Evolutionary conservation across 2,113 vertebrate species (phyloP).

Genomic region (Indri indri): DNA sequence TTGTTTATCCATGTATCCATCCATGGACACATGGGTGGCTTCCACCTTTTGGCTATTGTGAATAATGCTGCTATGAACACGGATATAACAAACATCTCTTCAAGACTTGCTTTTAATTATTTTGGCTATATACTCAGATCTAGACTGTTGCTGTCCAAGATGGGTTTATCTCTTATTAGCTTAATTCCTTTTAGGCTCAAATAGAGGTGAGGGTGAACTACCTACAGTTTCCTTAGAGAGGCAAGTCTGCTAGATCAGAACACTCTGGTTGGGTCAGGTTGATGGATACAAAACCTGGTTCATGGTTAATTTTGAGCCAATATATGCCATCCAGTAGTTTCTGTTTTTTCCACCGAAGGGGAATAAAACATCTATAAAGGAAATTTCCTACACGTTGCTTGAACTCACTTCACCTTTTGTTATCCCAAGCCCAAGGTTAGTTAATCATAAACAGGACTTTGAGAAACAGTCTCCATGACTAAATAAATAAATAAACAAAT

Average conservation of each 20-base stretch:
- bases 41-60: not conserved
- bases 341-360: constrained; percentile 30
- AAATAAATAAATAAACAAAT: not conserved
- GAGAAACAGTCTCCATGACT: not conserved
- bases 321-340: not conserved
- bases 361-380: constrained; percentile 33
- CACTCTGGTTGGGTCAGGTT: not conserved
- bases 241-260: not conserved
- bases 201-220: not conserved
- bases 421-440: constrained; percentile 51
- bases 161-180: not conserved
- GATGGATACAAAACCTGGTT: not conserved
- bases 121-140: not conserved
- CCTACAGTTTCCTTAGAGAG: not conserved
- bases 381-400: constrained; percentile 46
- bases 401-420: constrained; percentile 35
- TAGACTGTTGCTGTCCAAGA: not conserved
- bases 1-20: not conserved
- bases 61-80: not conserved
- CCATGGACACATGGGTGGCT: not conserved
- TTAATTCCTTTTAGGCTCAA: not conserved
- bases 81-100: not conserved
- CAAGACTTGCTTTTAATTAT: not conserved
- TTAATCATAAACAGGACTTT: constrained; percentile 64
- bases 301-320: constrained; percentile 7